Conservation (phyloP, 2,113 vertebrate species). For the Uria aalge region DNA sequence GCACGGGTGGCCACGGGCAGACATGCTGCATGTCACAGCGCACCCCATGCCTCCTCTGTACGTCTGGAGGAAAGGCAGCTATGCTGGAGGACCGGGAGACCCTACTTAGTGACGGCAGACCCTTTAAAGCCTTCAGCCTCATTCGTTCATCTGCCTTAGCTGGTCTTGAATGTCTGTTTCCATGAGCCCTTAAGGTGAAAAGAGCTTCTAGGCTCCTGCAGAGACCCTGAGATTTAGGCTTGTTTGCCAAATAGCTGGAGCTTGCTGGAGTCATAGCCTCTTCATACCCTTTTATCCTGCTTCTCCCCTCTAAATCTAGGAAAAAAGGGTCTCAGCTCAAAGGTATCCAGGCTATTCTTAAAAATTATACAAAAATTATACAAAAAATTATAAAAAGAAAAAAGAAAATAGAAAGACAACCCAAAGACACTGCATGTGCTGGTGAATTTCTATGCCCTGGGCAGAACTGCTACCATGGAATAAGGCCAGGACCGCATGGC, state of each 20-base stretch:
- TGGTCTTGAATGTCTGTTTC: neutral
- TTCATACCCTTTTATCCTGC: neutral
- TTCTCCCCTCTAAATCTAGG: neutral
- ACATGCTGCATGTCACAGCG: fast-evolving
- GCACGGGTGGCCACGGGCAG: neutral
- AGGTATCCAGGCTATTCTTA: neutral
- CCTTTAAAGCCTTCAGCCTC: neutral
- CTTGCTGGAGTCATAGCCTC: neutral
- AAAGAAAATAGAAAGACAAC: neutral
- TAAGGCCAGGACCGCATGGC: neutral
- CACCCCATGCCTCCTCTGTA: neutral
- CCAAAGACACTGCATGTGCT: neutral
- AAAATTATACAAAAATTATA: neutral
- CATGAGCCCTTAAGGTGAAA: neutral
- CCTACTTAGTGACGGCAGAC: neutral
- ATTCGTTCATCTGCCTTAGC: neutral
- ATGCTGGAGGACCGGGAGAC: neutral
- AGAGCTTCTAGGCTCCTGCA: neutral
- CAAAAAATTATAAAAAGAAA: neutral
- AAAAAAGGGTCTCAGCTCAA: neutral
- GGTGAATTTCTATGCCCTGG: conserved; percentile 7
- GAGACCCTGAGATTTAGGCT: neutral
- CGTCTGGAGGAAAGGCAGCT: neutral
- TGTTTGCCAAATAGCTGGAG: neutral
- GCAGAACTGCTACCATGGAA: neutral